Evolutionary conservation across 2,113 vertebrate genomes (phyloP).

Genomic region (Podarcis raffonei): DNA sequence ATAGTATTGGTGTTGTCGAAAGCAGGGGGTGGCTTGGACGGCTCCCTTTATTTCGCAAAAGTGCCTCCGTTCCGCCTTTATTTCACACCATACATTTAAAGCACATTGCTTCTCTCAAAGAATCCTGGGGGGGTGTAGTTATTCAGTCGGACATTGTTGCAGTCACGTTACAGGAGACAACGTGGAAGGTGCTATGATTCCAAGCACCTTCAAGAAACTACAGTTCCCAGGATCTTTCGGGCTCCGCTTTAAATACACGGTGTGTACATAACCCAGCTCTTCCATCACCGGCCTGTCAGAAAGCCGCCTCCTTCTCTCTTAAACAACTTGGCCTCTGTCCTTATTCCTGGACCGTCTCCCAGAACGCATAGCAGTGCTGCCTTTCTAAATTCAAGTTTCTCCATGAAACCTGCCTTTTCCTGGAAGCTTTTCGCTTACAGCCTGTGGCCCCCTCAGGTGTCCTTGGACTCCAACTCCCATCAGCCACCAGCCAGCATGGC

Average conservation of each 20-base stretch:
- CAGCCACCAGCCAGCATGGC: not conserved
- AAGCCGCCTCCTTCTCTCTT: not conserved
- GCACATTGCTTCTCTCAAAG: no score
- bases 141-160: no score
- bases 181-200: no score
- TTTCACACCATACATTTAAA: not conserved
- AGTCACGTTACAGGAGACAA: no score
- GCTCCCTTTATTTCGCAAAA: not conserved
- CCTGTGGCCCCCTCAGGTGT: not conserved
- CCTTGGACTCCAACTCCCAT: not conserved
- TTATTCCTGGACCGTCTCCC: not conserved
- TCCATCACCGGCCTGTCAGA: no score
- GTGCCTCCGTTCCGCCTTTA: not conserved
- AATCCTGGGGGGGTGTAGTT: no score
- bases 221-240: no score
- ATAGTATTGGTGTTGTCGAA: constrained; percentile 29
- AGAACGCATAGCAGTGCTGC: not conserved
- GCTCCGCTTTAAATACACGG: no score
- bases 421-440: not conserved
- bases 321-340: not conserved
- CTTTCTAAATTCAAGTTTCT: not conserved
- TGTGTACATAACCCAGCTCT: no score
- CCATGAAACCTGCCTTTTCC: not conserved
- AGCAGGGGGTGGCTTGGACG: not conserved
- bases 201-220: no score